phyloP scores from a whole-genome alignment of 2,888 invertebrate species.

The Caenorhabditis sinica region DNA sequence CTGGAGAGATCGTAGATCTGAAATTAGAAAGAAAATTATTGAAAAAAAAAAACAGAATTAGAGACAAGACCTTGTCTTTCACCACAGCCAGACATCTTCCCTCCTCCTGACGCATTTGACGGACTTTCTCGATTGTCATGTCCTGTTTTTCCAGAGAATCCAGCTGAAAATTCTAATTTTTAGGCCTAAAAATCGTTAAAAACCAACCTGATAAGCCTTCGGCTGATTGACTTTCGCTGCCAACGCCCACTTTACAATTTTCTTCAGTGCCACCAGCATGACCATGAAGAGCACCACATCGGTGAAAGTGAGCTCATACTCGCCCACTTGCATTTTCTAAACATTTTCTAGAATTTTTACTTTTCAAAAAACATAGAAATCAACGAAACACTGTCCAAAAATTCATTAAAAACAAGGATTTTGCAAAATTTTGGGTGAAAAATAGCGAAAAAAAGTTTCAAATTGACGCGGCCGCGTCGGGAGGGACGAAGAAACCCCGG shows the following conservation, averaged over 20 bases:
- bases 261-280: constrained; percentile 34
- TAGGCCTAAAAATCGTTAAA: not conserved
- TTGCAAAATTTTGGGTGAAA: not conserved
- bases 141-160: constrained; percentile 73
- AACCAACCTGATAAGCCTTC: constrained; percentile 19
- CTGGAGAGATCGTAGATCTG: constrained; percentile 82
- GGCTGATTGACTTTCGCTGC: constrained; percentile 26
- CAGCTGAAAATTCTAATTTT: constrained; percentile 24
- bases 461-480: not conserved
- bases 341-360: not conserved
- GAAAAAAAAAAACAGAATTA: not conserved
- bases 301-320: constrained; percentile 42
- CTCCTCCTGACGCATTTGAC: constrained; percentile 74
- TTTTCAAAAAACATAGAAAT: not conserved
- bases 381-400: not conserved
- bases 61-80: constrained; percentile 74
- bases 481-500: constrained; percentile 25
- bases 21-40: constrained; percentile 8
- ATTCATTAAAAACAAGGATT: not conserved
- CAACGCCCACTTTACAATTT: constrained; percentile 4
- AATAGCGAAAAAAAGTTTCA: constrained; percentile 16
- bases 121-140: constrained; percentile 78
- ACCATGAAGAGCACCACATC: constrained; percentile 40
- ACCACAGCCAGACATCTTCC: constrained; percentile 78
- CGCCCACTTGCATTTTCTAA: constrained; percentile 51